Conservation (phyloP, 2,113 vertebrate genomes). For the Phrynosoma blainvillii region DNA sequence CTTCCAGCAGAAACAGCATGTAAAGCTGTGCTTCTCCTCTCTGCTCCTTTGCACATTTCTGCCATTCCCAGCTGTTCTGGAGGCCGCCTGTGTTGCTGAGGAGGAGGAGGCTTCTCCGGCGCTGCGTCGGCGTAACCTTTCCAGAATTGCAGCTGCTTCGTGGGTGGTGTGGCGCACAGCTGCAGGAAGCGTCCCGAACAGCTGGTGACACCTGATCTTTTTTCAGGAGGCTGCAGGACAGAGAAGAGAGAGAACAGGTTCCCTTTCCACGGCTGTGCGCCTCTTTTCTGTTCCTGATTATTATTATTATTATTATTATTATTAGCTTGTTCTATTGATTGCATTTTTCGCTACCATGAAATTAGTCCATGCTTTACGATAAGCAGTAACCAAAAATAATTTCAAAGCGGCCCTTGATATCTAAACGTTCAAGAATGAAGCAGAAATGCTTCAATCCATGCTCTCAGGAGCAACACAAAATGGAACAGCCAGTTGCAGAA, state of each 20-base stretch:
- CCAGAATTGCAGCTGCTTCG: constrained; percentile 3
- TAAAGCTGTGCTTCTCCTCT: not conserved
- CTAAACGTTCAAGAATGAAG: no score
- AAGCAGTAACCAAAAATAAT: no score
- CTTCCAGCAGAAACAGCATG: no score
- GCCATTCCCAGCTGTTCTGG: constrained; percentile 20
- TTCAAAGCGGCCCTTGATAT: no score
- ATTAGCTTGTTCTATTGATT: not conserved
- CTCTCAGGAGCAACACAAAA: no score
- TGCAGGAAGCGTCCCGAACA: not conserved
- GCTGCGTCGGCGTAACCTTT: no score
- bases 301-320: not conserved
- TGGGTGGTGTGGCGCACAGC: not conserved
- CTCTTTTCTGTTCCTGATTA: not conserved
- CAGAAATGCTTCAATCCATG: no score
- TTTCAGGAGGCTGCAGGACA: not conserved
- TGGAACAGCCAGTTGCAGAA: no score
- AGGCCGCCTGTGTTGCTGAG: not conserved
- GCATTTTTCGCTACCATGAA: not conserved
- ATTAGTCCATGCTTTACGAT: no score
- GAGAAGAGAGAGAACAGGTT: not conserved
- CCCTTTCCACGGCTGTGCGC: not conserved
- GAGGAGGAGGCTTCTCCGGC: not conserved
- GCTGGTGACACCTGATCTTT: not conserved
- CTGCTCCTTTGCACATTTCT: not conserved